Percentiles rank a stretch among this genome's conserved stretches.
These are phyloP conservation scores for Alethe diademata DNA, from an alignment of 2,113 vertebrate species.

Conservation along the genomic window DNA sequence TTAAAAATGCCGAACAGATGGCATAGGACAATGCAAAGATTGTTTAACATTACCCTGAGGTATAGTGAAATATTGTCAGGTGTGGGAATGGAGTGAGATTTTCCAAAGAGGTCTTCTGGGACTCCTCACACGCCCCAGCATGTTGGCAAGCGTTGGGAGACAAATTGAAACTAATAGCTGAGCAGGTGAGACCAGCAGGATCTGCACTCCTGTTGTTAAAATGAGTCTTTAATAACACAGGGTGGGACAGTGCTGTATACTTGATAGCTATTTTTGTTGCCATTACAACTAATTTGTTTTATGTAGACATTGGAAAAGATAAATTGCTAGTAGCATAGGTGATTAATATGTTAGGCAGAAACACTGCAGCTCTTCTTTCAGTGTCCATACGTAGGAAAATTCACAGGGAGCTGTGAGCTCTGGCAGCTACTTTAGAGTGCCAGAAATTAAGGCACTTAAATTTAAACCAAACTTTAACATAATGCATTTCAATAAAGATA, in stretches of 20 bases:
- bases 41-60: conserved; percentile 55
- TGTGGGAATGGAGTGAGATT: conserved; percentile 56
- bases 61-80: conserved; percentile 53
- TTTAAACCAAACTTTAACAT: background rate
- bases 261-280: conserved; percentile 5
- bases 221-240: conserved; percentile 9
- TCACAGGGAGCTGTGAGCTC: background rate
- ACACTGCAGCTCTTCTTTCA: conserved; percentile 31
- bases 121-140: background rate
- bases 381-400: background rate
- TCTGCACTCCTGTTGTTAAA: conserved; percentile 22
- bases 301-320: background rate
- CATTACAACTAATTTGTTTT: conserved; percentile 16
- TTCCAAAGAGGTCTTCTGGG: conserved; percentile 53
- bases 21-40: conserved; percentile 62
- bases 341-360: background rate
- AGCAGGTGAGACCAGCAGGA: conserved; percentile 58
- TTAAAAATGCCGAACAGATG: conserved; percentile 62
- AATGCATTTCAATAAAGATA: background rate
- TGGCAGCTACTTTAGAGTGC: background rate
- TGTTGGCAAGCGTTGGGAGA: conserved; percentile 44
- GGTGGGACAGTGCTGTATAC: background rate
- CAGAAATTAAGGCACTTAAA: background rate
- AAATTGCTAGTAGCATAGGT: background rate
- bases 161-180: conserved; percentile 61